These are phyloP conservation scores for Steatocranus sp. DNA, from an alignment of 2,797 vertebrate species.

Conservation along the genomic window DNA sequence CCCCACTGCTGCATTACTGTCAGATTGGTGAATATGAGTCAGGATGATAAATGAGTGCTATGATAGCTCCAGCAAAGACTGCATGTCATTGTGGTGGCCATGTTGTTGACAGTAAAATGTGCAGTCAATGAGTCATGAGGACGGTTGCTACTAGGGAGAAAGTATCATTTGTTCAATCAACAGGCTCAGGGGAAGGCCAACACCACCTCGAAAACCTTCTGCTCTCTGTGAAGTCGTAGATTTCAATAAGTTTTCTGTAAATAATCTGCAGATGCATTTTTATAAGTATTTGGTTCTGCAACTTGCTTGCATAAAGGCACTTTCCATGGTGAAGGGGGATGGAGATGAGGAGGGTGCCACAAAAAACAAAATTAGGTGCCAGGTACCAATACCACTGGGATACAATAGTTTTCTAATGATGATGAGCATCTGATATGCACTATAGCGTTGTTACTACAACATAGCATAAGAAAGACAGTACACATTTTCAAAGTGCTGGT, in stretches of 20 bases:
- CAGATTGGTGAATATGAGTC: background rate
- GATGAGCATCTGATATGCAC: background rate
- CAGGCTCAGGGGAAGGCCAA: background rate
- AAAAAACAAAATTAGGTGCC: background rate
- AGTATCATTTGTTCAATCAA: background rate
- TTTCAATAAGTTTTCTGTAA: background rate
- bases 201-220: background rate
- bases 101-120: background rate
- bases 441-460: background rate
- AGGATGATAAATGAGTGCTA: background rate
- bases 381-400: background rate
- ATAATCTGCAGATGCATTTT: background rate
- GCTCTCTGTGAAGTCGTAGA: background rate
- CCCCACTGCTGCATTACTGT: background rate
- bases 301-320: background rate
- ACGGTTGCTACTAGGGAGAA: background rate
- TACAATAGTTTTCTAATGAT: background rate
- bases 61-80: background rate
- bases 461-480: background rate
- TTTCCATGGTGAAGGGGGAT: background rate
- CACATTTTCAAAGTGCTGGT: fast-evolving
- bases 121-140: background rate
- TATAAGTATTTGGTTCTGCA: background rate
- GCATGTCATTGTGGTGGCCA: background rate
- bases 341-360: background rate